These are phyloP conservation scores for Latrodectus elegans DNA, from an alignment of 2,888 invertebrate genomes.

Conservation along the genomic window DNA sequence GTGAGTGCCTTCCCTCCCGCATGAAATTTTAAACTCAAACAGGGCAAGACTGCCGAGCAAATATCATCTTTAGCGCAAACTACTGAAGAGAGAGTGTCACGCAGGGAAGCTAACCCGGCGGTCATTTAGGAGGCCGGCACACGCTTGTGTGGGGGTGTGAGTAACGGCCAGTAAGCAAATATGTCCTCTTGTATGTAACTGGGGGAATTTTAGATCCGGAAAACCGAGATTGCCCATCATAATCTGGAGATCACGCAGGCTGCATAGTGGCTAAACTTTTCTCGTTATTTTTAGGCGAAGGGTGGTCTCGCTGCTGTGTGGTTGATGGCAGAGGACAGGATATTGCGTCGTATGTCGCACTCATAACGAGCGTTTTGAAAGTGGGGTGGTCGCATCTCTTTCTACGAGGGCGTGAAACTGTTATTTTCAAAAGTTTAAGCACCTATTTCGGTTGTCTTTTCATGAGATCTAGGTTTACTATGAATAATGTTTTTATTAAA, in stretches of 20 bases:
- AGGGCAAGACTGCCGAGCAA: conserved; percentile 18
- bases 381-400: not conserved
- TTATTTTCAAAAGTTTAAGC: not conserved
- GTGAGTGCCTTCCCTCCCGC: conserved; percentile 2
- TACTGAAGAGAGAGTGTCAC: not conserved
- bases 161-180: conserved; percentile 53
- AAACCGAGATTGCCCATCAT: conserved; percentile 45
- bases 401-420: not conserved
- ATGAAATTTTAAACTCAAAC: conserved; percentile 60
- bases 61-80: conserved; percentile 48
- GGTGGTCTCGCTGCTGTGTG: not conserved
- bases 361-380: not conserved
- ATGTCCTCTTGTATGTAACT: conserved; percentile 44
- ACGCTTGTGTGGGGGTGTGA: not conserved
- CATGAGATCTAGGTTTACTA: too few species aligned
- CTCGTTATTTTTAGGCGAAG: conserved; percentile 18
- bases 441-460: not conserved
- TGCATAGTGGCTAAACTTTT: conserved; percentile 33
- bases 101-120: conserved; percentile 20
- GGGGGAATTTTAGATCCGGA: conserved; percentile 11
- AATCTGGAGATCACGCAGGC: conserved; percentile 15
- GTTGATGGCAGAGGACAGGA: not conserved
- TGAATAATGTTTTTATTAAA: too few species aligned
- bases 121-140: conserved; percentile 24
- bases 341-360: not conserved